Percentiles rank a stretch among this genome's conserved stretches.
Conservation (phyloP, 2,888 invertebrate species). For the Operophtera brumata region DNA sequence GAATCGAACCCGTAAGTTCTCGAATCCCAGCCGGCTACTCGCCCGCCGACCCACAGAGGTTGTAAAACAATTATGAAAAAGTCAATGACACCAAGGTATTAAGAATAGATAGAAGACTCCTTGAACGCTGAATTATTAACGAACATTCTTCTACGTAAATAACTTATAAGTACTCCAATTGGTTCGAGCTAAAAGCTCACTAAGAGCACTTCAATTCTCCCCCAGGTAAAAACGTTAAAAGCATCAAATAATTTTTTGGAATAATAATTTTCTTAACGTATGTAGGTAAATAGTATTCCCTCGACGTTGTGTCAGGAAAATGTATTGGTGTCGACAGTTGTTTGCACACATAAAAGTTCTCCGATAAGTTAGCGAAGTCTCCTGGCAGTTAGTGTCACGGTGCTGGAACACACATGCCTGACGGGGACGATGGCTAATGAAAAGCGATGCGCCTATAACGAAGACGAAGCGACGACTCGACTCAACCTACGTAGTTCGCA, state of each 20-base stretch:
- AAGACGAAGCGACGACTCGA: constrained; percentile 55
- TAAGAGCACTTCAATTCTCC: constrained; percentile 9
- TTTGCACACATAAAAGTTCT: constrained; percentile 44
- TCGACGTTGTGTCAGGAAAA: constrained; percentile 25
- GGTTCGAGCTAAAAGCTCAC: constrained; percentile 8
- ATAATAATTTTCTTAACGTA: constrained; percentile 28
- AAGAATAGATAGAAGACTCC: neutral
- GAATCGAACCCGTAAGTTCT: too few relatives aligned
- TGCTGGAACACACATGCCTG: constrained; percentile 48
- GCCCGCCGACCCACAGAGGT: too few relatives aligned
- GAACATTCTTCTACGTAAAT: neutral
- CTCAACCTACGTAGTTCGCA: constrained; percentile 36
- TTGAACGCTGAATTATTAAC: constrained; percentile 8
- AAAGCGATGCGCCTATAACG: constrained; percentile 65
- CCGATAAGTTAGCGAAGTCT: constrained; percentile 48
- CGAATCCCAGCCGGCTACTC: too few relatives aligned
- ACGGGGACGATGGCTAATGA: constrained; percentile 56
- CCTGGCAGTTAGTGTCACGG: constrained; percentile 42
- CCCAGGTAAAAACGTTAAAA: constrained; percentile 19
- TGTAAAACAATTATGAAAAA: neutral
- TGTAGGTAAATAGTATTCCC: constrained; percentile 26
- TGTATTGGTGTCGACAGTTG: constrained; percentile 32
- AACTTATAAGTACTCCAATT: neutral
- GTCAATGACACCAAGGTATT: neutral
- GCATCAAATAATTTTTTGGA: constrained; percentile 20